A percentile compares a stretch with the other conserved stretches of the same genome.
Evolutionary conservation across 2,888 invertebrate species (phyloP).

Genomic region (Agriopis marginaria): DNA sequence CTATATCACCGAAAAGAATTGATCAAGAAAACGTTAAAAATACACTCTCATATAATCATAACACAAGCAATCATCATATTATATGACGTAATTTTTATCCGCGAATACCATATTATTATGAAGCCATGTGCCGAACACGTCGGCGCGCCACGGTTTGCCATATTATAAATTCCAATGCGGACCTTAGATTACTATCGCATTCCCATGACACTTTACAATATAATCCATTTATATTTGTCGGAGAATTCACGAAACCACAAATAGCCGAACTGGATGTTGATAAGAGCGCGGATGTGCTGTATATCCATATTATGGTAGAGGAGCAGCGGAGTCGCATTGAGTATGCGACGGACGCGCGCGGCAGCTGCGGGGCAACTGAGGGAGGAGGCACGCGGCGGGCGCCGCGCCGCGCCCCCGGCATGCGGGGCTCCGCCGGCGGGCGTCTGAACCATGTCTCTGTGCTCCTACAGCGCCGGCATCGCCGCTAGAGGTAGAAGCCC

Average conservation of each 20-base stretch:
- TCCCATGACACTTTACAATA: slow-evolving; percentile 81
- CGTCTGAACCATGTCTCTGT: slow-evolving; percentile 75
- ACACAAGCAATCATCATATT: slow-evolving; percentile 60
- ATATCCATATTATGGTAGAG: slow-evolving; percentile 83
- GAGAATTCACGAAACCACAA: slow-evolving; percentile 83
- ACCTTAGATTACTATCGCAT: slow-evolving; percentile 75
- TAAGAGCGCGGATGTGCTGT: slow-evolving; percentile 81
- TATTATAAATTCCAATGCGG: slow-evolving; percentile 84
- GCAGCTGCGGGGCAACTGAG: slow-evolving; percentile 83
- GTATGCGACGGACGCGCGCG: slow-evolving; percentile 82
- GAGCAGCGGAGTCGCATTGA: slow-evolving; percentile 76
- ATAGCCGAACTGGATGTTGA: slow-evolving; percentile 81
- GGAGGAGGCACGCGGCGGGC: slow-evolving; percentile 50
- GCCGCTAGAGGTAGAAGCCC: slow-evolving; percentile 58
- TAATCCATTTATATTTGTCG: slow-evolving; percentile 85
- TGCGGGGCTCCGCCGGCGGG: slow-evolving; percentile 60
- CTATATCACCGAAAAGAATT: slow-evolving; percentile 11
- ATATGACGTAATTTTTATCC: slow-evolving; percentile 70
- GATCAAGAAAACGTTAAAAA: slow-evolving; percentile 55
- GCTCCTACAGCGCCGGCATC: slow-evolving; percentile 46
- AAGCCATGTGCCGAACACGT: slow-evolving; percentile 84
- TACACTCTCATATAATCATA: slow-evolving; percentile 66
- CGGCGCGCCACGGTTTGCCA: slow-evolving; percentile 77
- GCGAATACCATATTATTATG: slow-evolving; percentile 78
- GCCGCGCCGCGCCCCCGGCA: slow-evolving; percentile 45